phyloP scores from a whole-genome alignment of 2,113 vertebrate species.

The Calyptomena viridis region DNA sequence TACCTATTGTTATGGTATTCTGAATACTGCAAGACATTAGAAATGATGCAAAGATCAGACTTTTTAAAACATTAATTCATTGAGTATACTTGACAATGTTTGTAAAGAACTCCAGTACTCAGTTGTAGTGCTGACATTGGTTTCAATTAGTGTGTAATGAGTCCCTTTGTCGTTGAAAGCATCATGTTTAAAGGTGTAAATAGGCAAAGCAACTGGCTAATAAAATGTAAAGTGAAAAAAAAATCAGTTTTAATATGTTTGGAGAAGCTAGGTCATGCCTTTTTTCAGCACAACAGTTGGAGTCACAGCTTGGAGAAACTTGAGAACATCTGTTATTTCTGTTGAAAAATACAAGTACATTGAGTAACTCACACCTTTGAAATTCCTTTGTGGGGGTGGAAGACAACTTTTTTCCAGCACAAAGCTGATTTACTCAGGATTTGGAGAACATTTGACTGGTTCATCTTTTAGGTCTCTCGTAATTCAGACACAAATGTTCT shows the following conservation, averaged over 20 bases:
- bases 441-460: constrained; percentile 12
- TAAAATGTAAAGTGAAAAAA: constrained; percentile 48
- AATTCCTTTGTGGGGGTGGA: constrained; percentile 20
- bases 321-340: constrained; percentile 63
- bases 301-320: constrained; percentile 56
- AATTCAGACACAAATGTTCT: not conserved
- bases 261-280: constrained; percentile 18
- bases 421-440: constrained; percentile 2
- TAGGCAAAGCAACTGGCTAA: constrained; percentile 35
- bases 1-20: not conserved
- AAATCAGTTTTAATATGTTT: constrained; percentile 43
- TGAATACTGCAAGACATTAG: not conserved
- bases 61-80: not conserved
- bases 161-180: constrained; percentile 13
- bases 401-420: not conserved
- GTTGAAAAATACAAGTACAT: constrained; percentile 48
- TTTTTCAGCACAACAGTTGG: constrained; percentile 60
- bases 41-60: not conserved
- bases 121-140: constrained; percentile 39
- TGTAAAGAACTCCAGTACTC: constrained; percentile 41
- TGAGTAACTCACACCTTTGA: constrained; percentile 51
- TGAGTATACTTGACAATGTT: not conserved
- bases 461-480: constrained; percentile 27
- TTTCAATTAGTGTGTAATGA: constrained; percentile 43
- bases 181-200: constrained; percentile 40